These are phyloP conservation scores for Seriola quinqueradiata DNA, from an alignment of 2,113 vertebrate species.

Conservation along the genomic window DNA sequence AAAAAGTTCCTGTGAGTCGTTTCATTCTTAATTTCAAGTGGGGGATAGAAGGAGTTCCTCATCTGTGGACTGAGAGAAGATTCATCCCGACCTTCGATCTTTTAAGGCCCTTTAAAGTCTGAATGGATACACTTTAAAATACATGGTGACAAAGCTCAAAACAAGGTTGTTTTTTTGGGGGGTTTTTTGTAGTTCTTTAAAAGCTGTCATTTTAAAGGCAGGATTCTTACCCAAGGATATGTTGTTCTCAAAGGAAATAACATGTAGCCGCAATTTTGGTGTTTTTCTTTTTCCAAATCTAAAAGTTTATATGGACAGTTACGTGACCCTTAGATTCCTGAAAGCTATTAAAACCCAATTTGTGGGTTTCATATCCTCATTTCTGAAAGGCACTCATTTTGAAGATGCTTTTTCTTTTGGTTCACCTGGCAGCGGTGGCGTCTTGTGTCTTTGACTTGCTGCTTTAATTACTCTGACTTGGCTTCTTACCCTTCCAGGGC, in stretches of 20 bases:
- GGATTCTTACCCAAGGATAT: not conserved
- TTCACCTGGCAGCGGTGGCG: not conserved
- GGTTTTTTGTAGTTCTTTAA: not conserved
- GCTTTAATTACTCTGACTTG: constrained; percentile 52
- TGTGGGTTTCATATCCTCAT: constrained; percentile 1
- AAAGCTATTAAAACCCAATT: constrained; percentile 10
- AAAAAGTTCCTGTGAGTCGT: not conserved
- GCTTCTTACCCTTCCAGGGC: constrained; percentile 33
- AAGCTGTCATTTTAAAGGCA: constrained; percentile 7
- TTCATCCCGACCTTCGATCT: not conserved
- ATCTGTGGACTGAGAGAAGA: not conserved
- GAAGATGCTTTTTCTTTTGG: not conserved
- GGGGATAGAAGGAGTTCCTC: not conserved
- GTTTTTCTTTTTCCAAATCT: not conserved
- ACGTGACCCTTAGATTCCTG: not conserved
- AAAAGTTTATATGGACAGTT: not conserved
- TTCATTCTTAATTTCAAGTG: not conserved
- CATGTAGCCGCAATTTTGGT: not conserved
- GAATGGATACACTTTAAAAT: not conserved
- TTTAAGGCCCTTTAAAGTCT: not conserved
- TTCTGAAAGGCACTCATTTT: not conserved
- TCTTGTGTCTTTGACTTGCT: constrained; percentile 24
- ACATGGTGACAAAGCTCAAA: not conserved
- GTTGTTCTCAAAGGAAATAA: constrained; percentile 6
- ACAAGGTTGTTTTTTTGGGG: constrained; percentile 5